Conservation (phyloP, 2,888 invertebrate species). For the Drosophila nigricruria region DNA sequence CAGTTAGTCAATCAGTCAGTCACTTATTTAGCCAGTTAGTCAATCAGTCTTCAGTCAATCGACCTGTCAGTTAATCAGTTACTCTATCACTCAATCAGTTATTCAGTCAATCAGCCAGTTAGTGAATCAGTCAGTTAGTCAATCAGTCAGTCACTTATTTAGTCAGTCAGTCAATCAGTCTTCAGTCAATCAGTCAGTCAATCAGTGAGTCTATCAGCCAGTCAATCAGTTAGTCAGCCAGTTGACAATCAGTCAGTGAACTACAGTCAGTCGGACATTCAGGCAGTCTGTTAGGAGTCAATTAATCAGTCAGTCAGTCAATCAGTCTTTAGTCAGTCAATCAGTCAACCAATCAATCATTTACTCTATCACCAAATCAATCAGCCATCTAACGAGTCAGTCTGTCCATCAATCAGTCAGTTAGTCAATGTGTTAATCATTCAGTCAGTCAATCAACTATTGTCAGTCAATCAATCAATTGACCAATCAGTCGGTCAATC, state of each 20-base stretch:
- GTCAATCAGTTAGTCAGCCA: not conserved
- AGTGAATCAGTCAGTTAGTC: not conserved
- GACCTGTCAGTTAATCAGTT: too few relatives aligned
- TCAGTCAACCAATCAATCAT: not conserved
- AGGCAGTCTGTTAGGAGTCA: not conserved
- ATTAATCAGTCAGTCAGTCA: not conserved
- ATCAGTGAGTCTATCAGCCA: not conserved
- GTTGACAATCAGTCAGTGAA: too few relatives aligned
- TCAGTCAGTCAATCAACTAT: not conserved
- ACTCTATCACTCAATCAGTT: too few relatives aligned
- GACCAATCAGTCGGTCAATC: not conserved
- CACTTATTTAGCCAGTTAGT: not conserved
- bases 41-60: not conserved
- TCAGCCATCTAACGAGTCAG: not conserved
- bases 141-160: not conserved
- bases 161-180: not conserved
- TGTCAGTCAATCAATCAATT: not conserved
- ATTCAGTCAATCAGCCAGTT: not conserved
- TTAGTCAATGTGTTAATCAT: too few relatives aligned
- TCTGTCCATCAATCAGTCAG: not conserved
- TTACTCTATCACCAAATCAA: not conserved
- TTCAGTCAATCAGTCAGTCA: not conserved
- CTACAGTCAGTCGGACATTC: too few relatives aligned
- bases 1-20: not conserved
- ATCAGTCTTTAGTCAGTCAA: not conserved